A percentile compares a stretch with the other conserved stretches of the same genome.
Evolutionary conservation across 23 tunicate genomes (phyloP).

Genomic region (Styela clava): DNA sequence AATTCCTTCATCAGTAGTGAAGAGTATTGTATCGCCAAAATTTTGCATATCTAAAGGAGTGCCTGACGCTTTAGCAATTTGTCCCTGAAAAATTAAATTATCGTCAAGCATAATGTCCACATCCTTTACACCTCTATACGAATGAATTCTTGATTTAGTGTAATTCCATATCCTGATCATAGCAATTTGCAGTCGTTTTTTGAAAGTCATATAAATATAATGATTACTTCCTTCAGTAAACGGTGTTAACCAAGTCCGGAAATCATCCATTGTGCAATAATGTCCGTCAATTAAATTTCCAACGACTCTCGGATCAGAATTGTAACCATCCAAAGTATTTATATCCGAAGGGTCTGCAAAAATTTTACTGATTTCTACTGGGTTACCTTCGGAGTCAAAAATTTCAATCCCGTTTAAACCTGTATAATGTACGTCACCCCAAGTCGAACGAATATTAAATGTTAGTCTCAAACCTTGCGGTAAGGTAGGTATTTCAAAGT

Average conservation of each 20-base stretch:
- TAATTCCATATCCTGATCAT: conserved; percentile 93
- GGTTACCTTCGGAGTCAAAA: conserved; percentile 48
- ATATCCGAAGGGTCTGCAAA: conserved; percentile 59
- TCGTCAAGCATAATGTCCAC: conserved; percentile 53
- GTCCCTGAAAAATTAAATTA: conserved; percentile 61
- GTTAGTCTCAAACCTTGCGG: conserved; percentile 50
- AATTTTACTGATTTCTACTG: conserved; percentile 45
- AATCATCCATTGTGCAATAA: conserved; percentile 79
- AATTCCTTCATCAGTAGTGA: conserved; percentile 81
- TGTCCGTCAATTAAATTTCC: conserved; percentile 64
- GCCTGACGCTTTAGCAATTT: conserved; percentile 67
- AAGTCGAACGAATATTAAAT: conserved; percentile 70
- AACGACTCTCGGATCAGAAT: conserved; percentile 65
- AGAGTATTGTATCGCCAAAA: conserved; percentile 79
- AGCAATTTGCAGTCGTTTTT: conserved; percentile 33
- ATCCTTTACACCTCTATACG: conserved; percentile 65
- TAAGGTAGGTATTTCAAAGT: conserved; percentile 56
- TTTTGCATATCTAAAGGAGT: conserved; percentile 19
- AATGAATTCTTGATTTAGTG: conserved; percentile 86
- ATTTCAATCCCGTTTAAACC: conserved; percentile 89
- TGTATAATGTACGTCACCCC: conserved; percentile 83
- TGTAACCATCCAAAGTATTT: conserved; percentile 45
- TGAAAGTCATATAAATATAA: conserved; percentile 42
- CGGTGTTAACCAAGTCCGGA: conserved; percentile 84
- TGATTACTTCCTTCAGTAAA: conserved; percentile 48